Conservation (phyloP, 2,113 vertebrate genomes). For the Petaurus breviceps region DNA sequence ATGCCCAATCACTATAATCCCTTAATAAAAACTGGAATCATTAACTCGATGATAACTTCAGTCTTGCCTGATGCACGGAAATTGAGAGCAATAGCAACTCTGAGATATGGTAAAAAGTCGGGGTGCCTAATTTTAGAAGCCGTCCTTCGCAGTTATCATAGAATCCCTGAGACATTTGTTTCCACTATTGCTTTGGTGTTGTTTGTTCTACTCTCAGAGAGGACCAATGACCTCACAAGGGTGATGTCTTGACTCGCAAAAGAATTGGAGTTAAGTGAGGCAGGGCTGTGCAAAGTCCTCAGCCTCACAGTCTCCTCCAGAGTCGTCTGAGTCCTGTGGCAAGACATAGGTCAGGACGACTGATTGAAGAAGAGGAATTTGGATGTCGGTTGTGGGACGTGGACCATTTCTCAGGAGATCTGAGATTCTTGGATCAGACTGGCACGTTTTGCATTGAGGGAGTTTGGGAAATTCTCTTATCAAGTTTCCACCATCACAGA, state of each 20-base stretch:
- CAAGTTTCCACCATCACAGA: background rate
- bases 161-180: slow-evolving; percentile 49
- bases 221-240: too few species aligned
- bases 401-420: background rate
- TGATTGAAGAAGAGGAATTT: slow-evolving; percentile 8
- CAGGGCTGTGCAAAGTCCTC: too few species aligned
- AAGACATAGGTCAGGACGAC: background rate
- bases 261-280: too few species aligned
- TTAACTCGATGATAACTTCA: slow-evolving; percentile 68
- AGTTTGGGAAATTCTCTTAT: background rate
- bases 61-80: slow-evolving; percentile 54
- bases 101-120: slow-evolving; percentile 58
- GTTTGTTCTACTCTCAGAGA: too few species aligned
- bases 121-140: slow-evolving; percentile 50
- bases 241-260: too few species aligned
- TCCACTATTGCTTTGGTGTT: slow-evolving; percentile 2
- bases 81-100: slow-evolving; percentile 56
- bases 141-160: slow-evolving; percentile 52
- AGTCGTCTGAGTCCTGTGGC: too few species aligned
- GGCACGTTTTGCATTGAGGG: background rate
- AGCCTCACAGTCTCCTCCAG: too few species aligned
- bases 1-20: slow-evolving; percentile 36
- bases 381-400: background rate
- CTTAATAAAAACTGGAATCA: slow-evolving; percentile 45
- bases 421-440: slow-evolving; percentile 39